A percentile compares a stretch with the other conserved stretches of the same genome.
phyloP scores from a whole-genome alignment of 37 sponge, comb jelly and placozoan genomes.

The Geodia barretti region DNA sequence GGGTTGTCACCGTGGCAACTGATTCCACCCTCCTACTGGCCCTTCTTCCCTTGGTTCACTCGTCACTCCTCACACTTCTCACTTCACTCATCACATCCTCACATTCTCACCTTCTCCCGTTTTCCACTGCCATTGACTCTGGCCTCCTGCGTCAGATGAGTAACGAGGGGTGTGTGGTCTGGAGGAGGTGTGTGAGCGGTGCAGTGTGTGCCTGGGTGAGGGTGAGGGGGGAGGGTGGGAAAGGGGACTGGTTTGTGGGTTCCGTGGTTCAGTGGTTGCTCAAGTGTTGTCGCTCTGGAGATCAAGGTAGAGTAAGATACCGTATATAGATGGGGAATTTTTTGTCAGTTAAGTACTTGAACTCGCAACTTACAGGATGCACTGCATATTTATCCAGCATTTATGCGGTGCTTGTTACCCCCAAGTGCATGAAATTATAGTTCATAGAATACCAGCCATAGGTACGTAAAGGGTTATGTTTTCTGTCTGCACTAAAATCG shows the following conservation, averaged over 20 bases:
- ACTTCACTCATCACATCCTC: conserved; percentile 1
- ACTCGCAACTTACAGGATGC: no score
- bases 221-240: conserved; percentile 12
- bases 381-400: no score
- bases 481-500: no score
- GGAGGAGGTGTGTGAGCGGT: neutral
- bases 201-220: conserved; percentile 13
- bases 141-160: neutral
- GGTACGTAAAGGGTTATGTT: no score
- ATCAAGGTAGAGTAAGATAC: neutral
- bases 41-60: conserved; percentile 13
- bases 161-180: neutral
- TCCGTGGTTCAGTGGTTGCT: neutral
- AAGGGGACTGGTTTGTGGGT: neutral
- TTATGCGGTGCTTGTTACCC: no score
- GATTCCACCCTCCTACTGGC: conserved; percentile 9
- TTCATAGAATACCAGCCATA: no score
- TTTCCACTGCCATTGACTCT: conserved; percentile 9
- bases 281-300: neutral
- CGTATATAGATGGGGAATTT: no score
- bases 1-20: conserved; percentile 6
- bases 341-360: no score
- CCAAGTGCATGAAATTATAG: no score
- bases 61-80: conserved; percentile 17
- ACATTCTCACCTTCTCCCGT: conserved; percentile 30